Percentiles rank a stretch among this genome's conserved stretches.
phyloP scores from a whole-genome alignment of 2,797 vertebrate genomes.

The Crocidura indochinensis region DNA sequence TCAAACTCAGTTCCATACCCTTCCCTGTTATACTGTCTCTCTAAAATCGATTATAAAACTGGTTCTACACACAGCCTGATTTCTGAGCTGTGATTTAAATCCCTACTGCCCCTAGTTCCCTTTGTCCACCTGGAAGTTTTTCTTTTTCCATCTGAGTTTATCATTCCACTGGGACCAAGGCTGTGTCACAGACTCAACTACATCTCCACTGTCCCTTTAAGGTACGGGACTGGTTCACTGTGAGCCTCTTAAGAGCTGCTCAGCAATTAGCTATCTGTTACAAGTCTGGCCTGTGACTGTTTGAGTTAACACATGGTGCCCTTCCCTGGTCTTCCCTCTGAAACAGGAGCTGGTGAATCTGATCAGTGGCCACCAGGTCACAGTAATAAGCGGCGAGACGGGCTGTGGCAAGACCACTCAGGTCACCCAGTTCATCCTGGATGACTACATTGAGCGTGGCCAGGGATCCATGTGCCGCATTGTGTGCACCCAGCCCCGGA shows the following conservation, averaged over 20 bases:
- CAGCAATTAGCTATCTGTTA: no score
- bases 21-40: neutral
- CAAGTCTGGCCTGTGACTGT: no score
- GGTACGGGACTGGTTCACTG: no score
- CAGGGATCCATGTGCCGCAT: slow-evolving; percentile 95
- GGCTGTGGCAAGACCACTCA: slow-evolving; percentile 99
- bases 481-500: slow-evolving; percentile 97
- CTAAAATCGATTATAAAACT: neutral
- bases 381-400: slow-evolving; percentile 98
- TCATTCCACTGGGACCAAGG: no score
- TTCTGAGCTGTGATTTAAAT: neutral
- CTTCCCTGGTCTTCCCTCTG: slow-evolving; percentile 62
- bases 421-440: slow-evolving; percentile 98
- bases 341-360: slow-evolving; percentile 94
- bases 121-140: no score
- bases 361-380: slow-evolving; percentile 93
- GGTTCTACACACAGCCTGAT: neutral
- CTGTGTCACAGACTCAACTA: no score
- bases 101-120: no score
- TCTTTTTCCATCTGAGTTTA: no score
- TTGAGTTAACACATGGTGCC: neutral
- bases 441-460: slow-evolving; percentile 94
- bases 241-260: no score
- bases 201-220: no score
- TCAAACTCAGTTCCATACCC: no score